phyloP scores from a whole-genome alignment of 2,888 invertebrate genomes.

The Agonum fuliginosum region DNA sequence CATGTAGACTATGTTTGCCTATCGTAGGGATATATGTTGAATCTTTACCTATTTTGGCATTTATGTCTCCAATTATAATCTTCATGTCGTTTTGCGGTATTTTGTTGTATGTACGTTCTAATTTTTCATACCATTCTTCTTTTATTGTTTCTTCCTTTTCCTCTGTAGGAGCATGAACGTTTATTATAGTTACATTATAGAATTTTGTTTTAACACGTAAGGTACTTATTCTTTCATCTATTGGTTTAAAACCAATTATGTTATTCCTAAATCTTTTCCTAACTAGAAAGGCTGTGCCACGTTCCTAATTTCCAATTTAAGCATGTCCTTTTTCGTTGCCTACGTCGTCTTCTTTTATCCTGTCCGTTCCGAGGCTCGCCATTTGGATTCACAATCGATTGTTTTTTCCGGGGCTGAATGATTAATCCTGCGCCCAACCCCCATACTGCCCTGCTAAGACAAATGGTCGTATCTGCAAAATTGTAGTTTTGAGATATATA shows the following conservation, averaged over 20 bases:
- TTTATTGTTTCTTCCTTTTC: slow-evolving; percentile 56
- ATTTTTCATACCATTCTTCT: slow-evolving; percentile 56
- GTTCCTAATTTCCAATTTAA: slow-evolving; percentile 20
- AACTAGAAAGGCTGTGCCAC: not conserved
- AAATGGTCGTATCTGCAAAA: no score
- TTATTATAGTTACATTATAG: slow-evolving; percentile 40
- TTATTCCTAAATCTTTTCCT: not conserved
- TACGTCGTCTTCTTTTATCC: slow-evolving; percentile 72
- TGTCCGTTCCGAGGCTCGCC: slow-evolving; percentile 70
- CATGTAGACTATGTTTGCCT: slow-evolving; percentile 52
- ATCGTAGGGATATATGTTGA: slow-evolving; percentile 43
- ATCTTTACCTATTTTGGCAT: slow-evolving; percentile 59
- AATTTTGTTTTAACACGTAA: not conserved
- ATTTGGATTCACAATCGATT: slow-evolving; percentile 38
- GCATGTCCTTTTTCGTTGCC: slow-evolving; percentile 70
- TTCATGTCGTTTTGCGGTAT: slow-evolving; percentile 50
- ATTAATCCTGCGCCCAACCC: slow-evolving; percentile 21
- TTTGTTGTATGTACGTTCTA: slow-evolving; percentile 41
- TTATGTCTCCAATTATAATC: slow-evolving; percentile 59
- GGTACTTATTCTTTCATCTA: not conserved
- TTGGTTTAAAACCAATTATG: not conserved
- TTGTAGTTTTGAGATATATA: no score
- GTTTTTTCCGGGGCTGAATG: slow-evolving; percentile 24
- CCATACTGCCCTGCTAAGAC: no score
- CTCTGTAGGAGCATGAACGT: slow-evolving; percentile 61